Base-by-base conservation (phyloP, 2,888 invertebrate species). In the Acronicta aceris region DNA sequence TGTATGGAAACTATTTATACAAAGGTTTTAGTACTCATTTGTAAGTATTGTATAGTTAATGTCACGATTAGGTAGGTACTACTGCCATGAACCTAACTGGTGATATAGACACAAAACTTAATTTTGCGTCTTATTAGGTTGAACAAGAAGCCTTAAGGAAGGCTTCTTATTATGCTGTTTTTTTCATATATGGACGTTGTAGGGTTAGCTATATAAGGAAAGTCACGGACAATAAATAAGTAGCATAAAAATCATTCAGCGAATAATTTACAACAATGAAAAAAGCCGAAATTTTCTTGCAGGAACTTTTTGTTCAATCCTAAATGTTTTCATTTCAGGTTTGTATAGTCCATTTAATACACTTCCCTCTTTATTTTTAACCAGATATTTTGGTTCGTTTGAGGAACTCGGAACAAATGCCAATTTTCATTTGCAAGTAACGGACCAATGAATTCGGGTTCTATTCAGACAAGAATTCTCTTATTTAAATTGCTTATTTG, bases 401-500 rank as follows among this genome's bases (percentile, higher is more conserved):
- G 36, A 51, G 40, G 30, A 47, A 30, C n/a, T n/a, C 15, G 10
- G 17, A 54, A 41, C 46, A 72, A 65, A 58, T 46, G 49, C 48
- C 69, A 72, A 54, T 72, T 56, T 69, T 55, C 61, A 65, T 72
- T 69, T 55, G 36, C 33, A 56, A 56, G 50, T 41, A 52, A 51
- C 61, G 58, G 43, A 42, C 41, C 56, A 46, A 57, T 62, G 57
- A 41, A 10, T 61, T 36, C 7, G 41, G 42, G 41, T 21, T 16
- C 30, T 17, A 52, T 42, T 54, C 36, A 13, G 13, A 50, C 6
- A 56, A 38, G 55, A 43, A 49, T 56, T 54, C 45, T 17, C 15
- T 50, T 57, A 65, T 72, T 65, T 55, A 51, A 60, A 71, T 67
- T 48, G 54, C 43, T 59, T 67, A 71, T 60, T 68, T 59, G 47